Conservation (phyloP, 1,140 invertebrate species). For the Diprion similis region DNA sequence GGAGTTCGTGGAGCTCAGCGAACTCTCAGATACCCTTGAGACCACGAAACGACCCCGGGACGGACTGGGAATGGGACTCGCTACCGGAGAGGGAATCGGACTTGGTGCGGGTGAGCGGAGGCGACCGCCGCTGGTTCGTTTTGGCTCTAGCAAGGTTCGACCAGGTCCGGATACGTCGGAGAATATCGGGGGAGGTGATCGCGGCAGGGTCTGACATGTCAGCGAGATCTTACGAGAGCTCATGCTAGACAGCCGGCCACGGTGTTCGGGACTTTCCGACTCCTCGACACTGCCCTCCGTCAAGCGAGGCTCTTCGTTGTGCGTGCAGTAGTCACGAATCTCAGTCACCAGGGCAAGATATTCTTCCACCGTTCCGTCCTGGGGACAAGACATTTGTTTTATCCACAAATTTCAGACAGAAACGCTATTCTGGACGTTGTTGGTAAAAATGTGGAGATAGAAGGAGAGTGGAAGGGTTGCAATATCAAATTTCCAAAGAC, state of each 20-base stretch:
- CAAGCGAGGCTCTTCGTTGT: constrained; percentile 59
- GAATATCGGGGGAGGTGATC: constrained; percentile 42
- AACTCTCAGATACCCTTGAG: constrained; percentile 62
- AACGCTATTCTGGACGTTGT: too few species aligned
- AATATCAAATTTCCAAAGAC: too few species aligned
- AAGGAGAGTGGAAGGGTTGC: too few species aligned
- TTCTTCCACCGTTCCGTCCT: constrained; percentile 53
- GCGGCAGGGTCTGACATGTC: constrained; percentile 64
- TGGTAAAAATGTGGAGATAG: too few species aligned
- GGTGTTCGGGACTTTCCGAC: constrained; percentile 45
- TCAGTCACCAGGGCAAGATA: constrained; percentile 62
- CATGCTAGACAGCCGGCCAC: constrained; percentile 57
- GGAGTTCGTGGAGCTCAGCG: constrained; percentile 48
- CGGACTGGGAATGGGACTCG: constrained; percentile 68
- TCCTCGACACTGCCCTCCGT: constrained; percentile 49
- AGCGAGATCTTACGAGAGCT: constrained; percentile 70
- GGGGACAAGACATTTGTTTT: constrained; percentile 13
- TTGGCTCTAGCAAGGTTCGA: constrained; percentile 51
- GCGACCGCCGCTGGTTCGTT: constrained; percentile 63
- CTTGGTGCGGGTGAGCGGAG: constrained; percentile 73
- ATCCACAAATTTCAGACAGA: too few species aligned
- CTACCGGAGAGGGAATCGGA: constrained; percentile 72
- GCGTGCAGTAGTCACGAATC: constrained; percentile 60
- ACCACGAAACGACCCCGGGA: constrained; percentile 68
- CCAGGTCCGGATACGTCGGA: constrained; percentile 28